Percentiles rank a stretch among this genome's conserved stretches.
phyloP scores from a whole-genome alignment of 1,140 invertebrate genomes.

The Hesperophylax magnus region DNA sequence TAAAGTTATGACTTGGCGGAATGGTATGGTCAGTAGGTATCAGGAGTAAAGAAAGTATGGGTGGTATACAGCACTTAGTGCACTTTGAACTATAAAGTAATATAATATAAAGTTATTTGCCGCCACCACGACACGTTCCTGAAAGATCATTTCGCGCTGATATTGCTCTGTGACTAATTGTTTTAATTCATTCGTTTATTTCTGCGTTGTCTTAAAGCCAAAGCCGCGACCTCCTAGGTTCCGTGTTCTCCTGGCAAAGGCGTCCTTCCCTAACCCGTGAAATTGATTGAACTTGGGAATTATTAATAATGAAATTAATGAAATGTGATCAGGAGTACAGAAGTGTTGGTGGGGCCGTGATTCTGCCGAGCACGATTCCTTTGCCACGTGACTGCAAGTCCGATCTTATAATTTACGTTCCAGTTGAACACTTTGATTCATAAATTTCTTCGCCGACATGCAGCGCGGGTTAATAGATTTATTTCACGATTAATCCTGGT shows the following conservation, averaged over 20 bases:
- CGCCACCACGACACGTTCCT: too few relatives aligned
- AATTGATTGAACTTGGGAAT: constrained; percentile 29
- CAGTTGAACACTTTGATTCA: constrained; percentile 48
- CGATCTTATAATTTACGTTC: constrained; percentile 53
- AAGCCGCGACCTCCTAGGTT: too few relatives aligned
- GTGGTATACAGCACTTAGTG: too few relatives aligned
- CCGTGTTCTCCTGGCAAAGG: background rate
- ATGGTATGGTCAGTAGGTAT: too few relatives aligned
- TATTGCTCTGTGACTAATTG: too few relatives aligned
- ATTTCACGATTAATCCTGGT: constrained; percentile 47
- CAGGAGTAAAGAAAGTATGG: too few relatives aligned
- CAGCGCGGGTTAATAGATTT: constrained; percentile 56
- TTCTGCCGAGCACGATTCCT: constrained; percentile 45
- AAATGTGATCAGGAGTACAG: constrained; percentile 39
- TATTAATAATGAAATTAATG: constrained; percentile 44
- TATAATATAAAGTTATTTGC: too few relatives aligned
- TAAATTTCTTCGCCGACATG: constrained; percentile 56
- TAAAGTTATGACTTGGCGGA: too few relatives aligned
- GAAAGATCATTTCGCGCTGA: too few relatives aligned
- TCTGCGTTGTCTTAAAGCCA: too few relatives aligned
- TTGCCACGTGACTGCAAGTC: constrained; percentile 49
- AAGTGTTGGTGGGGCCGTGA: constrained; percentile 49
- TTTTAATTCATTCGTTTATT: too few relatives aligned
- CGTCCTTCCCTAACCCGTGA: constrained; percentile 5
- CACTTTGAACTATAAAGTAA: too few relatives aligned